Base-by-base conservation (phyloP, 2,888 invertebrate genomes). In the Catocala fraxini region DNA sequence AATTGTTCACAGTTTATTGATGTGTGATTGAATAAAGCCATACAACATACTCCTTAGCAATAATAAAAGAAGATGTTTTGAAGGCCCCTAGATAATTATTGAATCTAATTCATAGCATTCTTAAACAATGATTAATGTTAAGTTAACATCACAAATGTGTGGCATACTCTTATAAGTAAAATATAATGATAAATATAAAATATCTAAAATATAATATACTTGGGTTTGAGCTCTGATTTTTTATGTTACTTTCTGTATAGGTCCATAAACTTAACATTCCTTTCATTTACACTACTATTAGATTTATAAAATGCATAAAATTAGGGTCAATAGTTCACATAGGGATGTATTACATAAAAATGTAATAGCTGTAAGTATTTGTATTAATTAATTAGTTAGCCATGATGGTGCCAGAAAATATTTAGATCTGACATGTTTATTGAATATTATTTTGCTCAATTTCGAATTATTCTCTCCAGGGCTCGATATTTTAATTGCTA, bases 381-480 rank as follows among this genome's bases (percentile, higher is more conserved):
- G 51, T 66, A 56, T 63, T 65, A 41, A 39, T 55, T 68, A 59
- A 60, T 59, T 70, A 71, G 56, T 62, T 56, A 74, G 87, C 87
- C 87, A 87, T 87, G 62, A 70, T 59, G 81, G 86, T 87, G 87
- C 87, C 88, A 87, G 81, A 73, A 70, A 59, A 51, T 68, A 55
- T 53, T 55, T 75, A 75, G 82, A 84, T 84, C 81, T 82, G 82
- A 72, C 15, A 15, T 43, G 33, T 60, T 48, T 52, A 12, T 49
- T 65, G 53, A 56, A 49, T 61, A 57, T 65, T 59, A 53, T 52
- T 71, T 71, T 64, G 68, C 73, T 75, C 69, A 78, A 74, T 66
- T 63, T 68, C 6, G 10, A 56, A 64, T 66, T 56, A 48, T 7
- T 51, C 35, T 6, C 2, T 35, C n/a, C 25, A 7, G 9, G 33